Conservation (phyloP, 2,797 vertebrate species). For the Premnoplex brunnescens region DNA sequence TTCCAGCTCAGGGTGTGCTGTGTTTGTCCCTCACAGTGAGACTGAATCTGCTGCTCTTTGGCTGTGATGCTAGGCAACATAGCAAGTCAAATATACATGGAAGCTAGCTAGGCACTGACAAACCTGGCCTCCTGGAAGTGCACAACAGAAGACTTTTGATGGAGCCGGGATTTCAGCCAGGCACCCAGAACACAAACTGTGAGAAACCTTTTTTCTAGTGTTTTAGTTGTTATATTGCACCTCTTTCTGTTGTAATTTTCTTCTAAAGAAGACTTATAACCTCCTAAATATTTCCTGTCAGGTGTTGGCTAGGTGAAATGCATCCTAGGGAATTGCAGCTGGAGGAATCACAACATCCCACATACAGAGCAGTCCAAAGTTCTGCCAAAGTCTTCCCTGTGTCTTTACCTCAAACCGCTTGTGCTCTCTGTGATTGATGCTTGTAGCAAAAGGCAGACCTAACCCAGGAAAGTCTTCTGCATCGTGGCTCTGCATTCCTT, state of each 20-base stretch:
- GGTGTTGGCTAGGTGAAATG: conserved; percentile 41
- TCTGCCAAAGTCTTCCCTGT: conserved; percentile 48
- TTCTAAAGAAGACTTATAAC: conserved; percentile 61
- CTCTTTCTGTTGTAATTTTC: conserved; percentile 27
- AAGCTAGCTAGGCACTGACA: background rate
- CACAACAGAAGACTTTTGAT: background rate
- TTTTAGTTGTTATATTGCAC: conserved; percentile 5
- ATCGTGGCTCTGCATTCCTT: background rate
- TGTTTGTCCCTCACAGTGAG: background rate
- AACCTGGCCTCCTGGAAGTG: background rate
- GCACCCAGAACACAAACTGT: conserved; percentile 1
- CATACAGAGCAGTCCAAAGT: background rate
- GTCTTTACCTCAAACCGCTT: conserved; percentile 40
- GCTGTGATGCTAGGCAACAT: background rate
- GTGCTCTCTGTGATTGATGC: conserved; percentile 7
- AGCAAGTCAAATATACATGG: background rate
- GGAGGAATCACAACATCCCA: conserved; percentile 30
- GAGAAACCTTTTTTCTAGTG: conserved; percentile 3
- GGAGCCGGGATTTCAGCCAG: background rate
- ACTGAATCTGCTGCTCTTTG: background rate
- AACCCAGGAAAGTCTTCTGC: background rate
- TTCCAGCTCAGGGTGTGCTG: background rate
- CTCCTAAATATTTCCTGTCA: background rate
- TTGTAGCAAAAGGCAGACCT: conserved; percentile 1
- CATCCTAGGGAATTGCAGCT: background rate